Conservation (phyloP, 2,113 vertebrate genomes). For the Terrapene triunguis region DNA sequence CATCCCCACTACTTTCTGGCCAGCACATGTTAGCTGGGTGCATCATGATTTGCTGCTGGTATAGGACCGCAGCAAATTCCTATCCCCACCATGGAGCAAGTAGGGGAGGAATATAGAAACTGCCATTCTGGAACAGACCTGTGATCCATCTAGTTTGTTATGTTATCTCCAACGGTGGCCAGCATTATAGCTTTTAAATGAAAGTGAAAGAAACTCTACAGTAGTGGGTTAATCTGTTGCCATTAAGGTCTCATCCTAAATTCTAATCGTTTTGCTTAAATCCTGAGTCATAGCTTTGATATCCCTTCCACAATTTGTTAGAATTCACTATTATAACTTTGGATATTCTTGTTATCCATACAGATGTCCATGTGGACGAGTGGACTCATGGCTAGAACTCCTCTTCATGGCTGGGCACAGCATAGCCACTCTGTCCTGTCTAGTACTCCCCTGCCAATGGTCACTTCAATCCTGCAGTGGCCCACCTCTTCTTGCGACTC, state of each 20-base stretch:
- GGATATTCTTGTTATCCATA: neutral
- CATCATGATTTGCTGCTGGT: neutral
- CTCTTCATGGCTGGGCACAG: too few species aligned
- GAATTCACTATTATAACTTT: neutral
- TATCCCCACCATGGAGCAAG: neutral
- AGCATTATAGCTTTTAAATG: constrained; percentile 8
- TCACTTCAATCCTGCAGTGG: neutral
- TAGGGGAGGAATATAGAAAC: neutral
- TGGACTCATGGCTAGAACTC: too few species aligned
- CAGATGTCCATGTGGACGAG: neutral
- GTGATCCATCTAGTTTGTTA: neutral
- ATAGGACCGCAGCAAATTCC: neutral
- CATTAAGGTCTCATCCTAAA: neutral
- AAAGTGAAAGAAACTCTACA: neutral
- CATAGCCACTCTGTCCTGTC: too few species aligned
- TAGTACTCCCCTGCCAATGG: neutral
- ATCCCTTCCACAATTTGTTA: neutral
- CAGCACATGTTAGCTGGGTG: neutral
- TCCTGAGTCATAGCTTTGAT: neutral
- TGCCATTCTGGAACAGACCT: neutral
- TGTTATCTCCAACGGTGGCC: neutral
- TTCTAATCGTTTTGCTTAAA: neutral
- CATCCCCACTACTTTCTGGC: neutral
- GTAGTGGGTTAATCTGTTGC: neutral
- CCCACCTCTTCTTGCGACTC: neutral